Evolutionary conservation across 1,140 invertebrate genomes (phyloP), one percentile per base, ranked within the genome.

Genomic region (Drosophila bifasciata): DNA sequence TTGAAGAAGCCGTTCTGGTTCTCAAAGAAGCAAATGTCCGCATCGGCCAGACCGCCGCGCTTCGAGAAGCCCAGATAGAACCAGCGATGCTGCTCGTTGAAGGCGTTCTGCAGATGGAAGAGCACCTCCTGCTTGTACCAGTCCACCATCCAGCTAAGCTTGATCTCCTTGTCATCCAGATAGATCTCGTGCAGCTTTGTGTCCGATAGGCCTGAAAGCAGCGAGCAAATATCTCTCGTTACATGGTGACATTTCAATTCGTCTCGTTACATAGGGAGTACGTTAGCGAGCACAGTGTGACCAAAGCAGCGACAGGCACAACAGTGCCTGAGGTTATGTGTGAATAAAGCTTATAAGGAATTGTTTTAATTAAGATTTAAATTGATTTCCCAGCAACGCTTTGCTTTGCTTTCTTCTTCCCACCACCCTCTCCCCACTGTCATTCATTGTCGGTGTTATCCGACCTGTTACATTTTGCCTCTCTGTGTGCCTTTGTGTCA

Each of bases 61-160:
- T 98, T 95, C 0, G 98, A 99, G 92, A 99, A 99, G 32, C 98
- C 98, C 50, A 98, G 83, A 2, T 96, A 96, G 70, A 98, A 95
- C 96, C 96, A 98, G 17, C 92, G 92, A 62, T 91, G 86, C 46
- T 91, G 78, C 64, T 89, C 88, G 43, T 85, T 91, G 66, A 92
- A 91, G 0, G 91, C 91, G 19, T 92, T 91, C 66, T 92, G 90
- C 51, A 92, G 19, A 40, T 92, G 91, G 51, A 92, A 92, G 3
- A 92, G 79, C 6, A 92, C 91, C 63, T 91, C 91, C 67, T 92
- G 89, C 61, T 92, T 91, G 52, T 91, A 90, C 91, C 91, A 92
- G 49, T 92, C 91, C 3, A 92, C 89, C 83, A 91, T 90, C 91
- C 91, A 92, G 64, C 89, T 92, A 1, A 92, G 64, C 62, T 91